phyloP scores from a whole-genome alignment of 2,797 vertebrate genomes.

The Pseudopleuronectes americanus region DNA sequence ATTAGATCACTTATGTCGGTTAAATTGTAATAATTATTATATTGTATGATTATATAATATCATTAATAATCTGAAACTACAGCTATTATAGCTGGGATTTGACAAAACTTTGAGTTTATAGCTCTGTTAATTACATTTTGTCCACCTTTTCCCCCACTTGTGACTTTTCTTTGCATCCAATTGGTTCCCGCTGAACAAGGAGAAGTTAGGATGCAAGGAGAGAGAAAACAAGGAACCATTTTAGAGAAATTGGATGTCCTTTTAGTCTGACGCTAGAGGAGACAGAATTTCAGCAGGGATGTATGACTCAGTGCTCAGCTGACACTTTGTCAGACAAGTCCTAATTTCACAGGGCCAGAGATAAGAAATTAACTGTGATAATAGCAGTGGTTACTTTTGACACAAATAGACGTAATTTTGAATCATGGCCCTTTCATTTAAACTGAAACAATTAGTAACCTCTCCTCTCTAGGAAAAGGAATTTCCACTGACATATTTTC shows the following conservation, averaged over 20 bases:
- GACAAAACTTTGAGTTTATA: not conserved
- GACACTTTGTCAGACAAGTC: not conserved
- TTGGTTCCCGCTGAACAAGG: not conserved
- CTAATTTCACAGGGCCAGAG: not conserved
- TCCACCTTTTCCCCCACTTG: not conserved
- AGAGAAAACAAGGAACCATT: not conserved
- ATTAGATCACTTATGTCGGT: too few species aligned
- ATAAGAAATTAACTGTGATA: not conserved
- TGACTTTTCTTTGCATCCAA: too few species aligned
- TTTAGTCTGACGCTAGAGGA: too few species aligned
- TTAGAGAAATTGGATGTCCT: not conserved
- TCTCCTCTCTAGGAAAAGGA: slow-evolving; percentile 10
- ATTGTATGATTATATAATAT: too few species aligned
- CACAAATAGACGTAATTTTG: slow-evolving; percentile 1
- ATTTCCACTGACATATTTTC: slow-evolving; percentile 26
- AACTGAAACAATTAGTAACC: not conserved
- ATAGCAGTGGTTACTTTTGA: not conserved
- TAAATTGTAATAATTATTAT: not conserved
- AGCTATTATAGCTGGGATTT: too few species aligned
- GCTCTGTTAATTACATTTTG: not conserved
- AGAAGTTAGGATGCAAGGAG: not conserved
- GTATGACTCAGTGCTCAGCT: not conserved
- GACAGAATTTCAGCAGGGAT: too few species aligned
- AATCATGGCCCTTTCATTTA: not conserved
- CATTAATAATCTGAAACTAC: too few species aligned